phyloP scores from a whole-genome alignment of 2,113 vertebrate genomes.

The Laticauda laticaudata region DNA sequence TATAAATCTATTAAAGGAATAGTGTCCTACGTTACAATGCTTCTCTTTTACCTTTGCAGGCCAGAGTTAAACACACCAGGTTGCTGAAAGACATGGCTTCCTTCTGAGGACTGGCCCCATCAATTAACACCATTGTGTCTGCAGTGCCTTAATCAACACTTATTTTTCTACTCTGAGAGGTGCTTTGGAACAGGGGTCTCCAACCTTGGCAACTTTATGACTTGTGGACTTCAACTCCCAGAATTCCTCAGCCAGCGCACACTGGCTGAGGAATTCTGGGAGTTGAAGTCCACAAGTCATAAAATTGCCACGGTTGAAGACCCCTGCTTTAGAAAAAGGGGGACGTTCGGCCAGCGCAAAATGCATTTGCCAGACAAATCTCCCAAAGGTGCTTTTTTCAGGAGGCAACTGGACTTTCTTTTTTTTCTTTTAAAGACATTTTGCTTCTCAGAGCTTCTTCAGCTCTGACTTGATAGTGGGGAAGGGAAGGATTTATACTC shows the following conservation, averaged over 20 bases:
- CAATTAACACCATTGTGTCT: background rate
- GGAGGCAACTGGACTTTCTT: too few relatives aligned
- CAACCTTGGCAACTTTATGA: too few relatives aligned
- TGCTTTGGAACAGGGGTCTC: background rate
- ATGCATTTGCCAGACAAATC: background rate
- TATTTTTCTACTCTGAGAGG: background rate
- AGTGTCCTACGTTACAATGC: background rate
- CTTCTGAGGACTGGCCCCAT: background rate
- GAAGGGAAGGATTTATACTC: too few relatives aligned
- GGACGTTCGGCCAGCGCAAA: background rate
- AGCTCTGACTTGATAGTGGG: too few relatives aligned
- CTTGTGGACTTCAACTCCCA: too few relatives aligned
- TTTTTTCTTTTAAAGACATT: too few relatives aligned
- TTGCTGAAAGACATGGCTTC: background rate
- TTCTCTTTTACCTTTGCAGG: background rate
- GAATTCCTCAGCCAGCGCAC: too few relatives aligned
- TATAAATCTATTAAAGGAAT: background rate
- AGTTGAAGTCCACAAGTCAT: too few relatives aligned
- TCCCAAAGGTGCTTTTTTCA: too few relatives aligned
- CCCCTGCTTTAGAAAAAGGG: background rate
- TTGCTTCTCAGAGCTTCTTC: too few relatives aligned
- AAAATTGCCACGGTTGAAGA: too few relatives aligned
- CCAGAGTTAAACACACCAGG: background rate
- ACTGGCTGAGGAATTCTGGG: too few relatives aligned
- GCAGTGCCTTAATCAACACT: background rate